Base-by-base conservation (phyloP, 2,888 invertebrate genomes). In the Plebejus argus region DNA sequence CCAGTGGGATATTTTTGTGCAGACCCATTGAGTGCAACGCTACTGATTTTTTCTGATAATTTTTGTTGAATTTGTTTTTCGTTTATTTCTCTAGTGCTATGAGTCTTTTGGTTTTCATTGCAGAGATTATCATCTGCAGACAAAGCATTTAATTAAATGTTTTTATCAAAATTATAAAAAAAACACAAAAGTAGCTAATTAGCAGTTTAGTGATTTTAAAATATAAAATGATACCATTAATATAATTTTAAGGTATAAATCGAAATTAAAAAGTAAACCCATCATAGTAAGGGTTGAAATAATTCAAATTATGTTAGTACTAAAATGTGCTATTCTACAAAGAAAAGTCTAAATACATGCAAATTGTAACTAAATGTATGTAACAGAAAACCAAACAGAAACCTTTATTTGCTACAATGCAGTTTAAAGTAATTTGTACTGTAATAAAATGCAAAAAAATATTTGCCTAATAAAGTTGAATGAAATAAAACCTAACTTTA, bases 101-200 rank as follows among this genome's bases (percentile, higher is more conserved):
- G 87, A 85, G 90, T 89, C 89, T 90, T 93, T 88, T 86, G 92
- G 86, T 85, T 91, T 86, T 93, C 93, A 83, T 86, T 91, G 90
- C 91, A 91, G 88, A 92, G 89, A 82, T 84, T 90, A 84, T 93
- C 93, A 93, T 93, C 93, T 93, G 93, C 89, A 87, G 88, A 92
- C 53, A 77, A 74, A 74, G 7, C 15, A 49, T 53, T 53, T 18
- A 18, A 7, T 20, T 45, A 28, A 10, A 33, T 28, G 18, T 33
- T 66, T 66, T 66, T 1, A 28, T 66, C 4, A 12, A 23, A 4
- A 61, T 20, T 8, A 58, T 58, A n/a, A 20, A 58, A 20, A 58
- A 10, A 61, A 61, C 3, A 20, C 20, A 58, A 20, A 20, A 23
- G 3, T 3, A 58, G 58, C 6, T 8, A 61, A 61, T 8, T 20